A percentile compares a stretch with the other conserved stretches of the same genome.
phyloP scores from a whole-genome alignment of 2,113 vertebrate genomes.

The Spilogale gracilis region DNA sequence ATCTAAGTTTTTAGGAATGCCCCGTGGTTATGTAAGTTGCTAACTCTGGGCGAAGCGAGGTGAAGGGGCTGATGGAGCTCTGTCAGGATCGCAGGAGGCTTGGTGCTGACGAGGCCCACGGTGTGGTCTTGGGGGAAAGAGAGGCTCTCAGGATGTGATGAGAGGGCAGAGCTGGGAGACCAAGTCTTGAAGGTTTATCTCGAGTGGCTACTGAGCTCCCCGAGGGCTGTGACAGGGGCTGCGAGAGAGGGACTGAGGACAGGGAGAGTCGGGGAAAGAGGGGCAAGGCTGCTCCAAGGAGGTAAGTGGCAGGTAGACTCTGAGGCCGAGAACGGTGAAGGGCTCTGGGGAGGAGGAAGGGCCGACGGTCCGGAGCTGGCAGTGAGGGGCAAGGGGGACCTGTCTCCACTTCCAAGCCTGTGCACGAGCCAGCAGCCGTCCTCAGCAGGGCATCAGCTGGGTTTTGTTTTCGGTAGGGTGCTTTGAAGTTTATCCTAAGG shows the following conservation, averaged over 20 bases:
- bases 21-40: background rate
- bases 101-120: too few relatives aligned
- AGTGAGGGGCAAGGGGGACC: background rate
- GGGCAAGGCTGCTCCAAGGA: background rate
- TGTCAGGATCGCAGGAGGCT: background rate
- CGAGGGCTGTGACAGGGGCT: background rate
- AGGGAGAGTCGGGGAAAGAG: too few relatives aligned
- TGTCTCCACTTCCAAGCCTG: accelerated
- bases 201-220: background rate
- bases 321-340: background rate
- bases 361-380: background rate
- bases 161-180: background rate
- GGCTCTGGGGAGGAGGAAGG: background rate
- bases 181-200: background rate
- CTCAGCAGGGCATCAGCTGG: background rate
- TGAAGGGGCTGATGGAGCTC: background rate
- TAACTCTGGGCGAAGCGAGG: background rate
- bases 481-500: background rate
- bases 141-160: background rate
- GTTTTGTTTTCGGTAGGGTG: accelerated
- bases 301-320: background rate
- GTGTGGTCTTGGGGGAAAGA: background rate
- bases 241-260: background rate
- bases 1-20: background rate
- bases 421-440: background rate